A percentile compares a stretch with the other conserved stretches of the same genome.
Evolutionary conservation across 1,140 invertebrate species (phyloP).

Genomic region (Philopotamus ludificatus): DNA sequence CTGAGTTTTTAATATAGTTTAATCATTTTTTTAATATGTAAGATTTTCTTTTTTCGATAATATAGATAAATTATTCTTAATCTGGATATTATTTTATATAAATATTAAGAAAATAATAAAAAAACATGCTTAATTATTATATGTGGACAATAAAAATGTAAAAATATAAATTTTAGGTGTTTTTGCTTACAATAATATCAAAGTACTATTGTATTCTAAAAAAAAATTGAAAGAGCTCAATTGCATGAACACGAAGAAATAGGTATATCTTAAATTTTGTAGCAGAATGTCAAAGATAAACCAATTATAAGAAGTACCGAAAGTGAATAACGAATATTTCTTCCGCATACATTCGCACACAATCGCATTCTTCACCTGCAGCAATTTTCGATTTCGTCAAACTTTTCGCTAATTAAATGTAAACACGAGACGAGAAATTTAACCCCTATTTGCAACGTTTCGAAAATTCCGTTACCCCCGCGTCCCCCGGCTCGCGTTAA

Average conservation of each 20-base stretch:
- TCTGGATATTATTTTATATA: too few species aligned
- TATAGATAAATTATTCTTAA: too few species aligned
- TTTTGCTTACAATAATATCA: too few species aligned
- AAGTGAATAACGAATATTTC: background rate
- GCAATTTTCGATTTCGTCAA: background rate
- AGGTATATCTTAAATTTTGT: background rate
- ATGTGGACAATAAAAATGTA: too few species aligned
- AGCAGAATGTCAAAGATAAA: background rate
- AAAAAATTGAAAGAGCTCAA: background rate
- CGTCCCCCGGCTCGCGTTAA: slow-evolving; percentile 9
- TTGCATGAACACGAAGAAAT: background rate
- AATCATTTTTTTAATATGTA: too few species aligned
- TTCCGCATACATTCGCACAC: background rate
- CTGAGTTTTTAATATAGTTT: too few species aligned
- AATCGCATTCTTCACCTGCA: background rate
- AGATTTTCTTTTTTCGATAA: too few species aligned
- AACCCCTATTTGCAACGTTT: slow-evolving; percentile 20
- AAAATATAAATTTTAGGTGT: too few species aligned
- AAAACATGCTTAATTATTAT: too few species aligned
- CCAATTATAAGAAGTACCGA: background rate
- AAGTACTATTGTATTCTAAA: background rate
- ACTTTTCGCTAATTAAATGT: slow-evolving; percentile 28
- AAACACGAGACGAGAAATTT: slow-evolving; percentile 27
- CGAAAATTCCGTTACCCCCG: slow-evolving; percentile 15
- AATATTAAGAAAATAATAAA: too few species aligned